phyloP scores from a whole-genome alignment of 1,140 invertebrate species.

The Papilio aristodemus region DNA sequence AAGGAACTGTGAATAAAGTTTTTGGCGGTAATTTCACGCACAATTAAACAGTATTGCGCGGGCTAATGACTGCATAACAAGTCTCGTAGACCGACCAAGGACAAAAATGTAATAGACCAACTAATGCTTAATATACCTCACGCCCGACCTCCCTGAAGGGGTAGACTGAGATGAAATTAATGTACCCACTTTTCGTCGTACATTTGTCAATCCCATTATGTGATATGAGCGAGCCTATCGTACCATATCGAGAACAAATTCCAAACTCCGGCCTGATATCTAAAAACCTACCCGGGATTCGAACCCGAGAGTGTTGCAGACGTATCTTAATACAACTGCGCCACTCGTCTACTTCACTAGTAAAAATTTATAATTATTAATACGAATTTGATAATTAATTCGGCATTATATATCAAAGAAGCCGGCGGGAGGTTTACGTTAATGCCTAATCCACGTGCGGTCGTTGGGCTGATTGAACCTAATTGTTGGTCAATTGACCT shows the following conservation, averaged over 20 bases:
- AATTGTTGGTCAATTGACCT: conserved; percentile 23
- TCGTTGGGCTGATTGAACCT: not conserved
- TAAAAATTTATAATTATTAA: not conserved
- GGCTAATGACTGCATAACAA: conserved; percentile 4
- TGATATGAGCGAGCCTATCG: too few relatives aligned
- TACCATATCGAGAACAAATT: too few relatives aligned
- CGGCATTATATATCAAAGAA: not conserved
- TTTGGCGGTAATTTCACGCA: conserved; percentile 5
- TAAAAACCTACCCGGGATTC: too few relatives aligned
- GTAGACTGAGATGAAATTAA: too few relatives aligned
- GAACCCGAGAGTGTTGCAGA: too few relatives aligned
- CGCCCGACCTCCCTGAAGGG: too few relatives aligned
- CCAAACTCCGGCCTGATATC: too few relatives aligned
- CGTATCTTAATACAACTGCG: too few relatives aligned
- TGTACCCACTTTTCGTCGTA: too few relatives aligned
- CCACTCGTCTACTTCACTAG: too few relatives aligned
- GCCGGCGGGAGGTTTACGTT: not conserved
- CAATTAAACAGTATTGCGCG: conserved; percentile 5
- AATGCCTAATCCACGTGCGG: conserved; percentile 19
- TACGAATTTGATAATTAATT: not conserved
- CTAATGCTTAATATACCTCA: too few relatives aligned
- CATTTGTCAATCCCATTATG: too few relatives aligned
- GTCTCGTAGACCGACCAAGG: not conserved
- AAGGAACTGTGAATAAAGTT: not conserved
- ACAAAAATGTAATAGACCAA: not conserved